phyloP scores from a whole-genome alignment of 2,888 invertebrate species.

The Drosophila cracens region DNA sequence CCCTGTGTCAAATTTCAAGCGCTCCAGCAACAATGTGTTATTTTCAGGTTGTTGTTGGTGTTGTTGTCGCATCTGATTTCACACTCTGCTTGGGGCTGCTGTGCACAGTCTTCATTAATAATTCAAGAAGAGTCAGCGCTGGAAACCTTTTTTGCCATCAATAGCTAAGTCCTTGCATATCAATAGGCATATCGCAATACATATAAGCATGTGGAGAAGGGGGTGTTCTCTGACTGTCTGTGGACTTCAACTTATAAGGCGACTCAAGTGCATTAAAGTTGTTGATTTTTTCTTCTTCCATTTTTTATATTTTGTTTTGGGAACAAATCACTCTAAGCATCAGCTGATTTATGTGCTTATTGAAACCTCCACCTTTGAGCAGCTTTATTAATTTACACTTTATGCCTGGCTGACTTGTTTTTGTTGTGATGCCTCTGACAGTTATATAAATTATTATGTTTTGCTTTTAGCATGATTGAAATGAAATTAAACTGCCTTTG shows the following conservation, averaged over 20 bases:
- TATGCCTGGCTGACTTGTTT: conserved; percentile 2
- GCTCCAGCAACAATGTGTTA: conserved; percentile 36
- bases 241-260: conserved; percentile 10
- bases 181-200: conserved; percentile 19
- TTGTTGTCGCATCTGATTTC: conserved; percentile 62
- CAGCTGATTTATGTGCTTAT: conserved; percentile 56
- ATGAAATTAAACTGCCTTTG: conserved; percentile 78
- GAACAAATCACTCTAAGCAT: conserved; percentile 31
- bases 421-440: conserved; percentile 56
- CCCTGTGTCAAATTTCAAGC: conserved; percentile 56
- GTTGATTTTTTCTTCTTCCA: not conserved
- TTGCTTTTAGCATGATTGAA: conserved; percentile 81
- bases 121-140: conserved; percentile 65
- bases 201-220: not conserved
- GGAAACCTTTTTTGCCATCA: conserved; percentile 47
- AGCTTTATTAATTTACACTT: conserved; percentile 74
- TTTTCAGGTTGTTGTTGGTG: conserved; percentile 19
- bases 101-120: conserved; percentile 70
- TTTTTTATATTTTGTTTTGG: not conserved
- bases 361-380: conserved; percentile 16
- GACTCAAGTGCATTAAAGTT: conserved; percentile 55
- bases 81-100: conserved; percentile 27
- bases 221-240: not conserved
- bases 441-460: conserved; percentile 80
- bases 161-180: conserved; percentile 38